Percentiles rank a stretch among this genome's conserved stretches.
These are phyloP conservation scores for Marisa cornuarietis DNA, from an alignment of 1,140 invertebrate species.

Conservation along the genomic window DNA sequence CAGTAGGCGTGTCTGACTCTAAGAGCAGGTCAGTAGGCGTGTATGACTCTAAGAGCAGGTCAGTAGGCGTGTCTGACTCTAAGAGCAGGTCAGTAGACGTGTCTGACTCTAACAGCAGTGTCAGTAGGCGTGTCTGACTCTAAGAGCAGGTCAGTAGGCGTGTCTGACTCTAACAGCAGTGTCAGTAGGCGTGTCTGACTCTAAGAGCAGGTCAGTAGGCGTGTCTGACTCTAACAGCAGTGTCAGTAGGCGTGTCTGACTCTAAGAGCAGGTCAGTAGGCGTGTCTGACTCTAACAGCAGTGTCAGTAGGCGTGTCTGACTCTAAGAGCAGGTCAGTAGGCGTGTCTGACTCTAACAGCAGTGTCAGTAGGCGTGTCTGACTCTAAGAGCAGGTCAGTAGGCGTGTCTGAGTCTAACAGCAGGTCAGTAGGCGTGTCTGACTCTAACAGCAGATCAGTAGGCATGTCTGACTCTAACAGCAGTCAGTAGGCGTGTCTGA, in stretches of 20 bases:
- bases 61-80: background rate
- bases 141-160: background rate
- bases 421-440: background rate
- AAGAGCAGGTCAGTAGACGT: background rate
- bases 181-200: background rate
- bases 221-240: background rate
- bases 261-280: background rate
- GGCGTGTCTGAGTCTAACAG: background rate
- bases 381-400: background rate
- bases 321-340: background rate
- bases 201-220: background rate
- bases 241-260: background rate
- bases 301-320: background rate
- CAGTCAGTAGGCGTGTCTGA: too few relatives aligned
- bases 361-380: background rate
- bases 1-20: too few relatives aligned
- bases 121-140: background rate
- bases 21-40: too few relatives aligned
- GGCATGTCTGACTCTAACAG: too few relatives aligned
- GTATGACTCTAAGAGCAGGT: too few relatives aligned
- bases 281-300: background rate
- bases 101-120: background rate
- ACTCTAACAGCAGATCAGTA: too few relatives aligned
- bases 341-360: background rate
- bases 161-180: background rate